Base-by-base conservation (phyloP, 2,888 invertebrate genomes). In the Drosophila merina region DNA sequence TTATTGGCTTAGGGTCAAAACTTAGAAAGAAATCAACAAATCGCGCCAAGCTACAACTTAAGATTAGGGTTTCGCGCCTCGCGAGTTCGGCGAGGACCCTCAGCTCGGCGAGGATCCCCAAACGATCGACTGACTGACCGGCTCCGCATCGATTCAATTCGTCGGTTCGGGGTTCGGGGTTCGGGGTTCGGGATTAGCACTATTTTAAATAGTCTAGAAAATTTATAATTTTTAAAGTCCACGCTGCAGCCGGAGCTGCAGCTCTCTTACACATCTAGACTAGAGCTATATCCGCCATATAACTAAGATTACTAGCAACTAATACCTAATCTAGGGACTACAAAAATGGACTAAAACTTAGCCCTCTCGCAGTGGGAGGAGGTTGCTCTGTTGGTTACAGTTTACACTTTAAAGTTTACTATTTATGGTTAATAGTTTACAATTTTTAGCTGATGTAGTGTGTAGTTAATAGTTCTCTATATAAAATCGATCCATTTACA, bases 401-500 rank as follows among this genome's bases (percentile, higher is more conserved):
- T 62, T 62, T 33, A 30, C 30, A 30, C 44, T n/a, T 52, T 72
- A 45, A 38, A 51, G 45, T 63, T 55, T 72, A 45, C 45, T 48
- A 25, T 55, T 54, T 42, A 54, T 26, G 50, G 44, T 28, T 30
- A 31, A 49, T 42, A 55, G 50, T 28, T 30, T 42, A 52, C 47
- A 8, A 8, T 10, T 8, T 8, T 8, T 47, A 49, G 12, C 40
- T 40, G 26, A 51, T 38, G 48, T 58, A 5, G 33, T 33, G 33
- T 33, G 45, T 48, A 48, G 45, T 6, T 20, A 20, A 40, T 59
- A 44, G 40, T 31, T 56, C 55, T 67, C 48, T 72, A 70, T 87
- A 89, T 90, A 91, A 91, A 90, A 91, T 91, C 91, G 91, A 91
- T 91, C 89, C 91, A 91, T 91, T 91, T 91, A 91, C 90, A 91